Base-by-base conservation (phyloP, 1,140 invertebrate genomes). In the Nephotettix cincticeps region DNA sequence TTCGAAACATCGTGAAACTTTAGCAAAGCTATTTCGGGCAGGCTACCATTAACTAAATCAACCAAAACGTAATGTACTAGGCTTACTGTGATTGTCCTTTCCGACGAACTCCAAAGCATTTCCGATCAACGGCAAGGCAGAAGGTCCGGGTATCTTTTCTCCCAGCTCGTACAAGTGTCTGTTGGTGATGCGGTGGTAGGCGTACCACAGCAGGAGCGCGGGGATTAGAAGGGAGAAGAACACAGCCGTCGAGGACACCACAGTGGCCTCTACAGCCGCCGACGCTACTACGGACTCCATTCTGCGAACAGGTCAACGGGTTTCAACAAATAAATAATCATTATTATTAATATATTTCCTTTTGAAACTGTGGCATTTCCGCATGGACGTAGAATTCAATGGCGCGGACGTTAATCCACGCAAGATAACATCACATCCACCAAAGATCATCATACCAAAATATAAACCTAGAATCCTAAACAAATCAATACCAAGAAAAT, bases 181-280 rank as follows among this genome's bases (percentile, higher is more conserved):
- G 23, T 89, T 84, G 0, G 88, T 90, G 69, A 92, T 80, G 40
- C 86, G 85, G 86, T 89, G 93, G 80, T 93, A 93, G 25, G 87
- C 81, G 78, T 88, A 90, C 81, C 85, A 91, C 11, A 93, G 82
- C 0, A 88, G 76, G 9, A 90, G 4, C 0, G 89, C 87, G 13
- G 91, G 89, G 13, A 91, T 76, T 19, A 93, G 79, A 14, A 92
- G 85, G 47, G 88, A 84, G 69, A 89, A 87, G 77, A 92, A 92
- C 21, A 90, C 80, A 0, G 78, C 76, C 6, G 85, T 87, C 17
- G 86, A 83, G 68, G 85, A 85, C 23, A 61, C 27, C 25, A 28
- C 56, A 25, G 14, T 4, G 6, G 28, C 32, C 4, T 9, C 68
- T 1, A 58, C 70, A 1, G 65, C 30, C 47, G 71, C 36, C 4